phyloP scores from a whole-genome alignment of 2,797 vertebrate species.

The Emydoidea blandingii region DNA sequence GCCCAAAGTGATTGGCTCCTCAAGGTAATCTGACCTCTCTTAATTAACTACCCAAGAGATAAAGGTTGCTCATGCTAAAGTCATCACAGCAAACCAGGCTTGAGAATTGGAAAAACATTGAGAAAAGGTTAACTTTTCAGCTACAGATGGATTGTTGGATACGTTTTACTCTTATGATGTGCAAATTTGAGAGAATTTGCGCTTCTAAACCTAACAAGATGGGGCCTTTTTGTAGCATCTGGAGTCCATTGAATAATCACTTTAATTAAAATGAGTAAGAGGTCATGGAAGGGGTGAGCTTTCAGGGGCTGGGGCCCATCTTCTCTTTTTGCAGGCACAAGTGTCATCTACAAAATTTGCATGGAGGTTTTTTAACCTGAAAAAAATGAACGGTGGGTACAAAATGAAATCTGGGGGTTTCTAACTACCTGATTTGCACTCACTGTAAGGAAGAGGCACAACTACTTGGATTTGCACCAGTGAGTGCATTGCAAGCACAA shows the following conservation, averaged over 20 bases:
- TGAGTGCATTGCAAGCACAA: slow-evolving; percentile 64
- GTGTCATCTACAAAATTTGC: slow-evolving; percentile 7
- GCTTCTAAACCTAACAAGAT: not conserved
- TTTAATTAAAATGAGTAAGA: slow-evolving; percentile 24
- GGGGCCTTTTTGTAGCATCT: not conserved
- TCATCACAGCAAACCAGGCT: slow-evolving; percentile 61
- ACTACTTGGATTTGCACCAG: slow-evolving; percentile 54
- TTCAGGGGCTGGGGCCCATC: not conserved
- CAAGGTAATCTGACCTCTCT: slow-evolving; percentile 50
- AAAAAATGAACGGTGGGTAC: not conserved
- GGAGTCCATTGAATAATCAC: not conserved
- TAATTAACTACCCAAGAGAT: slow-evolving; percentile 64
- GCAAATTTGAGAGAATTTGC: slow-evolving; percentile 27
- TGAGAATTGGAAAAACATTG: slow-evolving; percentile 32
- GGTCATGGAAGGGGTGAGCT: not conserved
- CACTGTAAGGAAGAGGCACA: slow-evolving; percentile 47
- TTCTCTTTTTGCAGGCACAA: not conserved
- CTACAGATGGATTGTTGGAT: slow-evolving; percentile 21
- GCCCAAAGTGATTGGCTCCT: slow-evolving; percentile 25
- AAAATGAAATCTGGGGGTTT: not conserved
- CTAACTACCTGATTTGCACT: slow-evolving; percentile 57
- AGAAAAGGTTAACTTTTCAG: not conserved
- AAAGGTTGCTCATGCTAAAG: slow-evolving; percentile 69
- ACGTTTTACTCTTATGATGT: not conserved
- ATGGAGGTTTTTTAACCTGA: not conserved